Evolutionary conservation across 2,888 invertebrate genomes (phyloP).

Genomic region (Meandrusa payeni): DNA sequence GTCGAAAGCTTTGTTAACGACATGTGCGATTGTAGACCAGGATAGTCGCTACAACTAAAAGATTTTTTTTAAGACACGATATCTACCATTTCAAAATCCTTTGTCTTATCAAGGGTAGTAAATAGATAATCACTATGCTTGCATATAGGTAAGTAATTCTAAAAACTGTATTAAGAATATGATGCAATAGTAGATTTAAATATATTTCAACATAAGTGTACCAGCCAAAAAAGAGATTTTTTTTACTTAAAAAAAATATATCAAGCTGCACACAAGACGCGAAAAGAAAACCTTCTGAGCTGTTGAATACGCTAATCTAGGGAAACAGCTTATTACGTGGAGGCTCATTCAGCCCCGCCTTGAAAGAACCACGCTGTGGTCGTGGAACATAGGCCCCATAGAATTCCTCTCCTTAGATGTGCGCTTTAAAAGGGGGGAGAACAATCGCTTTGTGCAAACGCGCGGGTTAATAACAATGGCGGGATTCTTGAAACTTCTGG

Average conservation of each 20-base stretch:
- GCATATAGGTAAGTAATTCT: too few relatives aligned
- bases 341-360: constrained; percentile 21
- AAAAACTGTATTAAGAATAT: too few relatives aligned
- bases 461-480: constrained; percentile 18
- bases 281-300: constrained; percentile 16
- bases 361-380: constrained; percentile 24
- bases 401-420: constrained; percentile 23
- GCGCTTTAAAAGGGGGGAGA: constrained; percentile 23
- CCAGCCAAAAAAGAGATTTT: too few relatives aligned
- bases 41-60: too few relatives aligned
- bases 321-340: constrained; percentile 24
- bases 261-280: constrained; percentile 15
- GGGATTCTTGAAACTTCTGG: constrained; percentile 32
- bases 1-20: too few relatives aligned
- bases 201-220: too few relatives aligned
- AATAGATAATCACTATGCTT: too few relatives aligned
- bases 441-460: constrained; percentile 25
- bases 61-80: too few relatives aligned
- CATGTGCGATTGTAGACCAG: too few relatives aligned
- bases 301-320: constrained; percentile 26
- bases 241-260: constrained; percentile 6
- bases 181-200: too few relatives aligned
- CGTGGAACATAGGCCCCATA: constrained; percentile 21
- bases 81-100: too few relatives aligned
- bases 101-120: too few relatives aligned